Evolutionary conservation across 2,797 vertebrate species (phyloP).

Genomic region (Lithobates pipiens): DNA sequence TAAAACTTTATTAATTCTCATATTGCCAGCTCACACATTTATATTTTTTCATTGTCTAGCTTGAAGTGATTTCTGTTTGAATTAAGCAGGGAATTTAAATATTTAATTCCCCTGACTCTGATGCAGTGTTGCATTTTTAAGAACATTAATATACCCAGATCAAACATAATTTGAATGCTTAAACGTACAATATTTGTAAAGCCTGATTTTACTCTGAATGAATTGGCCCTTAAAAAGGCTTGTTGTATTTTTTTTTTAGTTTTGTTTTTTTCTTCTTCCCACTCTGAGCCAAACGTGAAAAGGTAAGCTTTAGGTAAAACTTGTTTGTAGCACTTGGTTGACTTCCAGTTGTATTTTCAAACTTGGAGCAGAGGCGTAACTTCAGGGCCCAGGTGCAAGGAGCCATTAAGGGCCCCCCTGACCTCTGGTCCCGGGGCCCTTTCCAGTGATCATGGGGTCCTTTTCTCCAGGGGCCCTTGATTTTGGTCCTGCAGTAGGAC

Average conservation of each 20-base stretch:
- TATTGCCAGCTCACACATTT: background rate
- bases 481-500: too few relatives aligned
- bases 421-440: too few relatives aligned
- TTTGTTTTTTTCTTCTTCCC: background rate
- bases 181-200: background rate
- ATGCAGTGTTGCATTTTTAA: background rate
- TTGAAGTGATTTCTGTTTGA: background rate
- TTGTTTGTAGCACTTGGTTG: background rate
- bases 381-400: too few relatives aligned
- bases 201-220: background rate
- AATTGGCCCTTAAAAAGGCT: background rate
- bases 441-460: too few relatives aligned
- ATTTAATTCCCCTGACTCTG: conserved; percentile 1
- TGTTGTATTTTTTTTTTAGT: background rate
- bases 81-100: conserved; percentile 1
- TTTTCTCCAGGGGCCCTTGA: too few relatives aligned
- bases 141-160: background rate
- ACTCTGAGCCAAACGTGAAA: too few relatives aligned
- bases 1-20: conserved; percentile 7
- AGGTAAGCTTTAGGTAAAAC: background rate
- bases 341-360: too few relatives aligned
- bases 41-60: background rate
- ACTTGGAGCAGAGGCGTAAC: too few relatives aligned
- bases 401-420: too few relatives aligned
- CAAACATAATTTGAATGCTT: background rate